Evolutionary conservation across 2,888 invertebrate species (phyloP).

Genomic region (Troides helena): DNA sequence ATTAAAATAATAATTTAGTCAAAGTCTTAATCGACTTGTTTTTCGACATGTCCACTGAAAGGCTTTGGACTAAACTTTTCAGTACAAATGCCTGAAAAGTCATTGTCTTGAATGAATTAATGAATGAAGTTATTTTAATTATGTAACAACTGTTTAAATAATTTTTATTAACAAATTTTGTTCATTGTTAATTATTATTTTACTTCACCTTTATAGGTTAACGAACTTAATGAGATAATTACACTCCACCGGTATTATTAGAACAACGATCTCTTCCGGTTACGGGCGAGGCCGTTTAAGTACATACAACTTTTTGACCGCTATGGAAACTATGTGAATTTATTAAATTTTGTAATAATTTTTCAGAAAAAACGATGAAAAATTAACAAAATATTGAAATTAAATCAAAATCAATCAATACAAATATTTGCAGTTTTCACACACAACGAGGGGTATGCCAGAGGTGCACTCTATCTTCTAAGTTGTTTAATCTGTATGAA

Average conservation of each 20-base stretch:
- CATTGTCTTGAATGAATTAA: neutral
- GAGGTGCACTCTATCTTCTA: too few relatives aligned
- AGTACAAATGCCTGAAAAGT: too few relatives aligned
- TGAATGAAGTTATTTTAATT: neutral
- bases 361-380: neutral
- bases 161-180: slow-evolving; percentile 11
- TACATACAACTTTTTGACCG: neutral
- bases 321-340: neutral
- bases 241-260: slow-evolving; percentile 20
- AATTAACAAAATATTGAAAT: neutral
- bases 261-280: slow-evolving; percentile 19
- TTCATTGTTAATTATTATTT: slow-evolving; percentile 9
- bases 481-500: too few relatives aligned
- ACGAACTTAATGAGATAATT: slow-evolving; percentile 20
- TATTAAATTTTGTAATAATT: neutral
- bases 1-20: too few relatives aligned
- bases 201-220: slow-evolving; percentile 20
- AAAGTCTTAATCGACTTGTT: too few relatives aligned
- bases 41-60: too few relatives aligned
- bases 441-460: too few relatives aligned
- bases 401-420: too few relatives aligned
- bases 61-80: too few relatives aligned
- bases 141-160: slow-evolving; percentile 2
- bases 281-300: slow-evolving; percentile 17
- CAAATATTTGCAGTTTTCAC: too few relatives aligned